A percentile compares a stretch with the other conserved stretches of the same genome.
These are phyloP conservation scores for Prolemur simus DNA, from an alignment of 2,113 vertebrate species.

Conservation along the genomic window DNA sequence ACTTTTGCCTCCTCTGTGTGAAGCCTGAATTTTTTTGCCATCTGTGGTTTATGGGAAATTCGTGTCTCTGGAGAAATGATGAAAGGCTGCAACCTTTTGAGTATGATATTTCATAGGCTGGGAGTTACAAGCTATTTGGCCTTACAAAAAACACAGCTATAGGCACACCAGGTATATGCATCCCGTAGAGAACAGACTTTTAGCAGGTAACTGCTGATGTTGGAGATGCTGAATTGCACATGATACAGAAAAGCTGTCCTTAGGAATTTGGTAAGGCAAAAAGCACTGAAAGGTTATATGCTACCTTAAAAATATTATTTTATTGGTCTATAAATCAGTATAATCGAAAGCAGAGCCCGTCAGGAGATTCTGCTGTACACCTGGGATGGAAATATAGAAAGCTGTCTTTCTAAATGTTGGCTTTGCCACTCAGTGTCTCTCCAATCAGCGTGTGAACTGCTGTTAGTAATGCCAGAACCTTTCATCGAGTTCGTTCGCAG, in stretches of 20 bases:
- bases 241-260: constrained; percentile 15
- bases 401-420: not conserved
- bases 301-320: constrained; percentile 46
- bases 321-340: constrained; percentile 51
- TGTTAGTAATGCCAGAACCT: not conserved
- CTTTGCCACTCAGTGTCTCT: not conserved
- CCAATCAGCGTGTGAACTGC: not conserved
- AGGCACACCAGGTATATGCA: rapidly evolving
- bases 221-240: not conserved
- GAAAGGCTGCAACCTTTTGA: not conserved
- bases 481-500: not conserved
- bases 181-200: not conserved
- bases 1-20: not conserved
- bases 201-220: not conserved
- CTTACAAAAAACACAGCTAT: not conserved
- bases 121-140: not conserved
- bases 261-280: not conserved
- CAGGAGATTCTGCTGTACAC: constrained; percentile 30
- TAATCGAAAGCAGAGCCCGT: constrained; percentile 68
- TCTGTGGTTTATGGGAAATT: constrained; percentile 41
- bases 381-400: not conserved
- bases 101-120: constrained; percentile 23
- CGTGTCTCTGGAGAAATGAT: constrained; percentile 4
- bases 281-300: constrained; percentile 21
- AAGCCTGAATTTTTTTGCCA: not conserved